Evolutionary conservation across 2,113 vertebrate genomes (phyloP).

Genomic region (Melozone crissalis): DNA sequence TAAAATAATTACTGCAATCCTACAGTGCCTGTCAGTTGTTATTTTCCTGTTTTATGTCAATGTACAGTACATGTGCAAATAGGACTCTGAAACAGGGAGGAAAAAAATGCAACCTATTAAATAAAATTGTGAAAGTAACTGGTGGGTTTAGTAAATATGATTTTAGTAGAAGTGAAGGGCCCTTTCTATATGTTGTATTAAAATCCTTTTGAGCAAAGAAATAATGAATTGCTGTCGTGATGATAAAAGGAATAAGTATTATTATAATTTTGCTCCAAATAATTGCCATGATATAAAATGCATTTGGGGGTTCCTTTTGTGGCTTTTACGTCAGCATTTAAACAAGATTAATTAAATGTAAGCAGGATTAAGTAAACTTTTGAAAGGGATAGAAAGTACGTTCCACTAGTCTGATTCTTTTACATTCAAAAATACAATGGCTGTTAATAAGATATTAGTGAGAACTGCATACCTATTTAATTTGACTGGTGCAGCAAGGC

Average conservation of each 20-base stretch:
- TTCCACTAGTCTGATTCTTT: neutral
- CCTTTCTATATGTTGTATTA: constrained; percentile 12
- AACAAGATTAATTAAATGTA: constrained; percentile 57
- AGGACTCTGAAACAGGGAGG: constrained; percentile 13
- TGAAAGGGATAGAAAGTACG: neutral
- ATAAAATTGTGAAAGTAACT: constrained; percentile 45
- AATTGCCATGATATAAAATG: constrained; percentile 33
- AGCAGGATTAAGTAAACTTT: constrained; percentile 26
- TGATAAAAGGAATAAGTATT: constrained; percentile 24
- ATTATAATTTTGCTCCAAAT: constrained; percentile 59
- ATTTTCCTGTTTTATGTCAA: constrained; percentile 58
- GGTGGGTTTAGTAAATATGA: constrained; percentile 33
- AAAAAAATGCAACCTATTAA: constrained; percentile 14
- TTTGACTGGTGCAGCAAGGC: neutral
- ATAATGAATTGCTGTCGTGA: constrained; percentile 21
- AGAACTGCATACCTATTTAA: neutral
- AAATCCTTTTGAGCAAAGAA: constrained; percentile 45
- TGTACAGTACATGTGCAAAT: constrained; percentile 19
- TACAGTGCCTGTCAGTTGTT: constrained; percentile 61
- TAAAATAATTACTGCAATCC: constrained; percentile 71
- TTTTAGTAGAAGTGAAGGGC: constrained; percentile 10
- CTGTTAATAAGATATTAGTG: neutral
- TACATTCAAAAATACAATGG: neutral
- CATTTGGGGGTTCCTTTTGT: constrained; percentile 44
- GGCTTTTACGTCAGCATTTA: constrained; percentile 54